These are phyloP conservation scores for Apolygus lucorum DNA, from an alignment of 1,140 invertebrate genomes.

Conservation along the genomic window DNA sequence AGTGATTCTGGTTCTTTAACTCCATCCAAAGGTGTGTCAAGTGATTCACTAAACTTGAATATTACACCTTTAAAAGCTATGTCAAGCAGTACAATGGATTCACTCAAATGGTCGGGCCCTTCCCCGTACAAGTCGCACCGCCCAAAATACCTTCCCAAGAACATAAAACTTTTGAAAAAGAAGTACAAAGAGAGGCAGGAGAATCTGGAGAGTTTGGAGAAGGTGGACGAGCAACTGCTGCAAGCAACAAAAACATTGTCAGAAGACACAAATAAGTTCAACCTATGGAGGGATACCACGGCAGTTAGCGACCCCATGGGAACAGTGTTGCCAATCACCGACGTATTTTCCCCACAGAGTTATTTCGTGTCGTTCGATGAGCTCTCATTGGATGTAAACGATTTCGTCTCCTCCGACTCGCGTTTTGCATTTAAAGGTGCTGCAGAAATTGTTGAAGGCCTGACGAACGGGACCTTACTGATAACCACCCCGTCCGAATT, in stretches of 20 bases:
- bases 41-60: no score
- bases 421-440: no score
- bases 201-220: not conserved
- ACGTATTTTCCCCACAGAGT: not conserved
- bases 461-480: no score
- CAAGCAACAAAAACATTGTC: not conserved
- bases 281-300: no score
- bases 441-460: no score
- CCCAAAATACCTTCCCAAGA: not conserved
- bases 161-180: not conserved
- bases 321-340: not conserved
- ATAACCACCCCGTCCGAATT: no score
- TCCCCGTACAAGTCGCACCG: not conserved
- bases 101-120: no score
- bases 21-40: no score
- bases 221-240: not conserved
- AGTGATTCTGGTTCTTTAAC: no score
- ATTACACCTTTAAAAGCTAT: no score
- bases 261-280: not conserved
- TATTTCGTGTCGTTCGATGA: not conserved
- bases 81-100: no score
- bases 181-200: not conserved
- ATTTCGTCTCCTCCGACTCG: not conserved
- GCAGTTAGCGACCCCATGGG: not conserved
- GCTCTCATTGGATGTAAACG: not conserved